phyloP scores from a whole-genome alignment of 2,888 invertebrate species.

The Cheilosia vernalis region DNA sequence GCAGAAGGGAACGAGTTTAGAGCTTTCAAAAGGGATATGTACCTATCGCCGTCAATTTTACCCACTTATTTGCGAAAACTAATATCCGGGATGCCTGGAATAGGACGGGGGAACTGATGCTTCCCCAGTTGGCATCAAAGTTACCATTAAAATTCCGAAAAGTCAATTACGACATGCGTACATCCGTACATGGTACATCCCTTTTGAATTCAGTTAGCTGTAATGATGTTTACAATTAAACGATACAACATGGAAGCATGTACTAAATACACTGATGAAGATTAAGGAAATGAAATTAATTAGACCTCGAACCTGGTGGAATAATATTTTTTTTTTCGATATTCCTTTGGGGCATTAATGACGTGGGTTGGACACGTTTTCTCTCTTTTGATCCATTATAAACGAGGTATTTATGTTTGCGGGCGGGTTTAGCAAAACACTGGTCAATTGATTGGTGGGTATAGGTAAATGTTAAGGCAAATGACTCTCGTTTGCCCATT shows the following conservation, averaged over 20 bases:
- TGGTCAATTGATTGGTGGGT: too few relatives aligned
- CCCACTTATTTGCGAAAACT: conserved; percentile 21
- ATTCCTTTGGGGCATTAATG: conserved; percentile 32
- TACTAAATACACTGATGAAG: conserved; percentile 52
- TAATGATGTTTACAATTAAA: conserved; percentile 70
- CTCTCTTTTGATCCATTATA: too few relatives aligned
- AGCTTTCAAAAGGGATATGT: not conserved
- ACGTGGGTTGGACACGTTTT: not conserved
- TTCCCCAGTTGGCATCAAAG: conserved; percentile 17
- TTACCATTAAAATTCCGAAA: conserved; percentile 48
- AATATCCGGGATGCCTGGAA: conserved; percentile 34
- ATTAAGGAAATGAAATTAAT: conserved; percentile 71
- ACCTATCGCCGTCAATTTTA: not conserved
- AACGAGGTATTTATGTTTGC: too few relatives aligned
- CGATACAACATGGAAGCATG: conserved; percentile 47
- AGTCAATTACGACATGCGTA: conserved; percentile 46
- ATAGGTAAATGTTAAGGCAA: too few relatives aligned
- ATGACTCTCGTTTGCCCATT: too few relatives aligned
- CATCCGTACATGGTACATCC: conserved; percentile 31
- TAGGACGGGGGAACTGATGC: not conserved
- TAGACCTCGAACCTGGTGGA: conserved; percentile 23
- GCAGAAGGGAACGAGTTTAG: not conserved
- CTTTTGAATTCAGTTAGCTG: conserved; percentile 28
- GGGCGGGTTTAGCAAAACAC: too few relatives aligned
- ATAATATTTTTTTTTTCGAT: conserved; percentile 35